Evolutionary conservation across 1,140 invertebrate species (phyloP).

Genomic region (Cydia pomonella): DNA sequence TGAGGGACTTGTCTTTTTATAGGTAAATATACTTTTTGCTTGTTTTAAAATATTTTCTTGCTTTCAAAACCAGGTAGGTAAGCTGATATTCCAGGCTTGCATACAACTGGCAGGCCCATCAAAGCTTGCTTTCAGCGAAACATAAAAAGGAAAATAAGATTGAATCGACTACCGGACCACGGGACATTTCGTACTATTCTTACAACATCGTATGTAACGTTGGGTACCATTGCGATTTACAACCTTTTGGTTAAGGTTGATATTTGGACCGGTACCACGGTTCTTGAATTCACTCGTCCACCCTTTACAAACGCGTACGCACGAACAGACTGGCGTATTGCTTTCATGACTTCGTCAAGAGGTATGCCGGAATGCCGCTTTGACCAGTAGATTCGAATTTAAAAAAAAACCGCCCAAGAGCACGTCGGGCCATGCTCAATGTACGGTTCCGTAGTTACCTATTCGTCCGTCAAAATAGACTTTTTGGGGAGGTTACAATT

Average conservation of each 20-base stretch:
- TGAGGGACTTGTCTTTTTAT: too few species aligned
- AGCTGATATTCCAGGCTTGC: slow-evolving; percentile 10
- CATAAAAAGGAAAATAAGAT: slow-evolving; percentile 52
- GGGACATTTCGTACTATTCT: background rate
- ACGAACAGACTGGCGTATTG: background rate
- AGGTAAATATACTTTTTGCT: too few species aligned
- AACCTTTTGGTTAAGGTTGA: background rate
- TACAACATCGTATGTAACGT: background rate
- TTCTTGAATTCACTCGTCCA: slow-evolving; percentile 12
- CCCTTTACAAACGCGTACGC: background rate
- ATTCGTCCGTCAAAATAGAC: too few species aligned
- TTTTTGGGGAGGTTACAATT: too few species aligned
- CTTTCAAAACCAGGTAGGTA: background rate
- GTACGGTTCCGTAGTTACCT: too few species aligned
- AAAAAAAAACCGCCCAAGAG: too few species aligned
- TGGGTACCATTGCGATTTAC: background rate
- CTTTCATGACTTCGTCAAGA: slow-evolving; percentile 1
- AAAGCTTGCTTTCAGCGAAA: slow-evolving; percentile 54
- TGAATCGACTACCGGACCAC: slow-evolving; percentile 34
- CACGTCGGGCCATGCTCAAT: too few species aligned
- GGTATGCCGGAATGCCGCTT: background rate
- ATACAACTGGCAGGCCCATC: slow-evolving; percentile 43
- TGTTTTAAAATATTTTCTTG: too few species aligned
- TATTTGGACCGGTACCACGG: background rate
- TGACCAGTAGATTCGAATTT: background rate